Evolutionary conservation across 2,113 vertebrate genomes (phyloP).

Genomic region (Psammodynastes pulverulentus): DNA sequence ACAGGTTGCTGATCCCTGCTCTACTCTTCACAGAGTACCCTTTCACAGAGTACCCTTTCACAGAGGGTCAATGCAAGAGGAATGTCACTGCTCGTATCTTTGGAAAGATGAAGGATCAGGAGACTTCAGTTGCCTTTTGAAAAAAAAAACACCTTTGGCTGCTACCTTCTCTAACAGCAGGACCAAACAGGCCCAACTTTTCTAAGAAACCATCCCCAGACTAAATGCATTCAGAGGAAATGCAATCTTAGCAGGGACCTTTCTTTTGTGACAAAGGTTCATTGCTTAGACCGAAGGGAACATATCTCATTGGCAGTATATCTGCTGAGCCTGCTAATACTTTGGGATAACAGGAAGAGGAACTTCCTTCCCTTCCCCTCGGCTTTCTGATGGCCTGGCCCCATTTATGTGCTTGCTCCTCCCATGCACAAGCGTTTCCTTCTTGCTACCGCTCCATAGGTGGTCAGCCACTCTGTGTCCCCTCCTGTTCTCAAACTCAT

Average conservation of each 20-base stretch:
- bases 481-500: background rate
- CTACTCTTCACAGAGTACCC: too few relatives aligned
- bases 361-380: constrained; percentile 39
- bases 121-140: background rate
- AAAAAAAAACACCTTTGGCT: background rate
- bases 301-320: background rate
- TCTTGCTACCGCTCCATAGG: background rate
- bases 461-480: background rate
- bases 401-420: constrained; percentile 29
- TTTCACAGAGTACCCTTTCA: too few relatives aligned
- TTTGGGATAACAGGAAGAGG: constrained; percentile 56
- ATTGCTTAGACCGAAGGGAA: background rate
- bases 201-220: background rate
- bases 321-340: constrained; percentile 13
- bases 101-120: too few relatives aligned
- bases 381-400: constrained; percentile 10
- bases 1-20: too few relatives aligned
- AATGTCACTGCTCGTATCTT: too few relatives aligned
- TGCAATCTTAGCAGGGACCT: background rate
- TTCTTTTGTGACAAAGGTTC: background rate
- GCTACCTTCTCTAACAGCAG: background rate
- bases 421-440: constrained; percentile 15
- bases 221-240: background rate
- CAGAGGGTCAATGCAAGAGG: too few relatives aligned
- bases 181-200: background rate